Evolutionary conservation across 2,797 vertebrate genomes (phyloP).

Genomic region (Spizella passerina): DNA sequence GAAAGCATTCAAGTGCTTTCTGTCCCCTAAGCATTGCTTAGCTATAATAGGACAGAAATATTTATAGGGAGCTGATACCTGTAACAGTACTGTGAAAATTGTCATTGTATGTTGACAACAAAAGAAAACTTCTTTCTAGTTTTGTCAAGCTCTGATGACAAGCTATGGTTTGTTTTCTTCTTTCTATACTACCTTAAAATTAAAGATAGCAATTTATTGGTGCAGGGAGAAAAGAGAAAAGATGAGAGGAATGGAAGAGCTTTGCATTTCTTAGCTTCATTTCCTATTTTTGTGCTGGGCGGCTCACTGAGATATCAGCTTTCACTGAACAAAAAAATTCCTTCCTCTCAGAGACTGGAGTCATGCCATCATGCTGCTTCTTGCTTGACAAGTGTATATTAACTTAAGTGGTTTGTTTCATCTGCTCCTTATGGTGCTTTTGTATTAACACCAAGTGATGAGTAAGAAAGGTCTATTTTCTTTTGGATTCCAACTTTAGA

Average conservation of each 20-base stretch:
- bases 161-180: not conserved
- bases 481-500: not conserved
- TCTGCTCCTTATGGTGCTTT: not conserved
- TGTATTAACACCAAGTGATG: not conserved
- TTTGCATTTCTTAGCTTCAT: slow-evolving; percentile 13
- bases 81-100: not conserved
- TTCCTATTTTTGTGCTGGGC: not conserved
- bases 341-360: not conserved
- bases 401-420: slow-evolving; percentile 21
- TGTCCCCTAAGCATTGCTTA: not conserved
- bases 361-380: not conserved
- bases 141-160: not conserved
- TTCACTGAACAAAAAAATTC: slow-evolving; percentile 13
- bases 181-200: not conserved
- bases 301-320: not conserved
- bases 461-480: slow-evolving; percentile 10
- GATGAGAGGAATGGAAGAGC: not conserved
- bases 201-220: not conserved
- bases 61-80: not conserved
- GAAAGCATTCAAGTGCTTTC: not conserved
- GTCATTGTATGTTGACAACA: not conserved
- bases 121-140: not conserved
- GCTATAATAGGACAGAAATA: not conserved
- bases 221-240: not conserved
- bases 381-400: slow-evolving; percentile 44